phyloP scores from a whole-genome alignment of 2,113 vertebrate species.

The Platycercus adscitus region DNA sequence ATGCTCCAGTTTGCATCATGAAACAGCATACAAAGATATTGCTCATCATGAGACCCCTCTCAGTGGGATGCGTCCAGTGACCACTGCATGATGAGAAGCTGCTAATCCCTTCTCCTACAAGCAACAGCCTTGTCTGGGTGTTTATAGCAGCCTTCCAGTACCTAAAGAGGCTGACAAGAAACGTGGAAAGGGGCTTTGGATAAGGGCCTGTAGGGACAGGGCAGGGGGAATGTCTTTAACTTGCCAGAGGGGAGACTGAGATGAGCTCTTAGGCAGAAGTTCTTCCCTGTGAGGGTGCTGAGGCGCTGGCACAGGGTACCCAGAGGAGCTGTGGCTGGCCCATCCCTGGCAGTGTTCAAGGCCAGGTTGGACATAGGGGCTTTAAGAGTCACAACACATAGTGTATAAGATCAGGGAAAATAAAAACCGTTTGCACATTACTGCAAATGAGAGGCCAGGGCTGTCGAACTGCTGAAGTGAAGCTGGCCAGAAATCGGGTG shows the following conservation, averaged over 20 bases:
- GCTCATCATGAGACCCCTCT: not conserved
- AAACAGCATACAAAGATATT: not conserved
- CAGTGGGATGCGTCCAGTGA: fast-evolving
- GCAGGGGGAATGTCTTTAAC: not conserved
- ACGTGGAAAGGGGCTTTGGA: not conserved
- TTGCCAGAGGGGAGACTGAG: not conserved
- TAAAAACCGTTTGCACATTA: not conserved
- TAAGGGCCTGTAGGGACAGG: not conserved
- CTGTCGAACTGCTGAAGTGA: not conserved
- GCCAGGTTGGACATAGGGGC: not conserved
- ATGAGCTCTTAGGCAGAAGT: not conserved
- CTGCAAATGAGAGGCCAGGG: not conserved
- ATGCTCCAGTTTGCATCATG: not conserved
- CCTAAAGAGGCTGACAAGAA: not conserved
- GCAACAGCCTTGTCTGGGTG: not conserved
- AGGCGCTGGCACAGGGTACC: not conserved
- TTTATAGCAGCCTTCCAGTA: not conserved
- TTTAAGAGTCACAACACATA: not conserved
- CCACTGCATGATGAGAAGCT: not conserved
- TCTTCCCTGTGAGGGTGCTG: not conserved
- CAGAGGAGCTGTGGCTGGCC: not conserved
- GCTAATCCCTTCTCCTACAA: not conserved
- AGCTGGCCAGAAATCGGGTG: not conserved
- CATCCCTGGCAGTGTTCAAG: not conserved
- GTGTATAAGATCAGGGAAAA: not conserved